Conservation (phyloP, 2,797 vertebrate species). For the Muscicapa comitata region DNA sequence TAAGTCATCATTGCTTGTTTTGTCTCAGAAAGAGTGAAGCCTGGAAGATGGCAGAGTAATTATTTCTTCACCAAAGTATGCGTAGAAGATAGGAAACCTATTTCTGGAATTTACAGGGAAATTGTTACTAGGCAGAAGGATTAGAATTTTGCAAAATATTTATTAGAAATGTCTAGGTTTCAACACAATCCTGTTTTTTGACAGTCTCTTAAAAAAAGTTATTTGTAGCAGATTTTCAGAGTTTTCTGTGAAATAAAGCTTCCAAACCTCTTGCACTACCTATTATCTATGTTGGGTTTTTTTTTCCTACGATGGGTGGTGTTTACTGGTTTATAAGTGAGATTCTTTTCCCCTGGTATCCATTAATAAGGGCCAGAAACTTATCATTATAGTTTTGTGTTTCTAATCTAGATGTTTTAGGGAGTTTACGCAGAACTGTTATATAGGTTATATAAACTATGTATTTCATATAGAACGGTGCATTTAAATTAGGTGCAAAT, state of each 20-base stretch:
- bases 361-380: not conserved
- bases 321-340: not conserved
- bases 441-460: not conserved
- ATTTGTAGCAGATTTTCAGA: not conserved
- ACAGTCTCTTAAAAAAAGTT: not conserved
- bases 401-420: not conserved
- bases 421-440: not conserved
- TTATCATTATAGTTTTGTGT: not conserved
- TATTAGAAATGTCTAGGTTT: not conserved
- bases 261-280: not conserved
- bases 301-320: not conserved
- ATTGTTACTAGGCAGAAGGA: not conserved
- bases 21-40: not conserved
- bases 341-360: not conserved
- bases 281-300: not conserved
- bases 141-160: not conserved
- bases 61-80: not conserved
- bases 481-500: not conserved
- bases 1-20: not conserved
- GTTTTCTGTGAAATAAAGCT: not conserved
- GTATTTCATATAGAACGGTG: not conserved
- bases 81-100: not conserved
- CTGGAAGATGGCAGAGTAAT: not conserved
- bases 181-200: not conserved
- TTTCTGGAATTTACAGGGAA: not conserved